phyloP scores from a whole-genome alignment of 2,113 vertebrate species.

The Redunca redunca region DNA sequence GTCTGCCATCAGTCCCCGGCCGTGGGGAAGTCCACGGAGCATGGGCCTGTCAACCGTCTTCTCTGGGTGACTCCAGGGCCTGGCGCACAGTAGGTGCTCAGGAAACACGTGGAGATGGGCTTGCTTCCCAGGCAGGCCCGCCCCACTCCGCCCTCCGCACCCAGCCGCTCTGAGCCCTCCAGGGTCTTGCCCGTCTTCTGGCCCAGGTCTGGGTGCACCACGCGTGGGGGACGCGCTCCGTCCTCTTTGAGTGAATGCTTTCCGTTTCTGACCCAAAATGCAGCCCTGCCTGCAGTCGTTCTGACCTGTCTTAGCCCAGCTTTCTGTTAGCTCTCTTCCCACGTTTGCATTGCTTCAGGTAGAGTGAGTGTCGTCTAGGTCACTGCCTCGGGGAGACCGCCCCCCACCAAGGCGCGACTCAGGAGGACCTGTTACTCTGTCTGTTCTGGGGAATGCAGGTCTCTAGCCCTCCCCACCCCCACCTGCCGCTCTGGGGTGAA shows the following conservation, averaged over 20 bases:
- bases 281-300: no score
- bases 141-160: fast-evolving
- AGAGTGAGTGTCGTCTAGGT: neutral
- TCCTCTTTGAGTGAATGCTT: neutral
- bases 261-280: neutral
- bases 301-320: neutral
- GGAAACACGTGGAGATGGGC: neutral
- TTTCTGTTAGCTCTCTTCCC: neutral
- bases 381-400: neutral
- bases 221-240: fast-evolving
- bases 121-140: neutral
- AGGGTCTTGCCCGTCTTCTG: neutral
- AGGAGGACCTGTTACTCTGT: neutral
- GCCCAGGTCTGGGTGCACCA: neutral
- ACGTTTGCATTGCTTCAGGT: neutral
- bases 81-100: neutral
- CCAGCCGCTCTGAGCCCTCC: neutral
- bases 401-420: fast-evolving
- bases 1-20: neutral
- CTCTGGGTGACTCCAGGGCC: neutral
- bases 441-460: neutral
- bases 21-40: neutral
- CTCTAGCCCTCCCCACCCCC: neutral
- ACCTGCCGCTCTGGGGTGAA: neutral
- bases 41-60: neutral